Base-by-base conservation (phyloP, 2,888 invertebrate species). In the Protula sp. region DNA sequence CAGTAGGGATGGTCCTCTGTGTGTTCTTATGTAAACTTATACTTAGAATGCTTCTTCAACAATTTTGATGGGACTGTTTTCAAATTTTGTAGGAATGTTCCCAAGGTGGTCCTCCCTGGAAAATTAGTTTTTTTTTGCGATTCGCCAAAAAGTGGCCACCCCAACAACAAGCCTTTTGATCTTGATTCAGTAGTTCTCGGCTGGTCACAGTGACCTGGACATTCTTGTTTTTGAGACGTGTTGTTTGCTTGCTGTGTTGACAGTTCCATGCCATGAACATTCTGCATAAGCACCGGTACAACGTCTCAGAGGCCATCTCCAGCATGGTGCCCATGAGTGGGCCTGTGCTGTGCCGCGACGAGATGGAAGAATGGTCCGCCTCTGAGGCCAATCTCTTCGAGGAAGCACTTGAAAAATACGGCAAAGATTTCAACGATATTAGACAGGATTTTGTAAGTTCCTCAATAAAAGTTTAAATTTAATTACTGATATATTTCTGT, bases 351-450 rank as follows among this genome's bases (percentile, higher is more conserved):
- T 82, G 81, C 69, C 87, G 97, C 70, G 99, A 99, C 85, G 98
- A 99, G 85, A 94, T 99, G 91, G 99, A 99, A 84, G 98, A 99
- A 84, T 99, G 99, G 99, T 95, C 97, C 72, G 95, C 98, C 50
- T 92, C 94, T 14, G 99, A 99, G 83, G 97, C 98, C 57, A 97
- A 95, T 84, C 87, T 99, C 61, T 99, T 99, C 82, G 99, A 99
- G 83, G 99, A 99, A 84, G 98, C 98, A 50, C 86, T 99, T 73
- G 97, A 85, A 63, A 84, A 84, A 74, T 81, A 80, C 67, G 97
- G 98, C 73, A 99, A 99, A 84, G 98, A 99, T 85, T 99, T 99
- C 83, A 90, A 91, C 75, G 98, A 98, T 80, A 98, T 99, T 81
- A 88, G 95, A 81, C 89, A 91, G 82, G 98, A 99, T 84, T 98